Evolutionary conservation across 2,113 vertebrate genomes (phyloP), one percentile per base, ranked within the genome.

Genomic region (Dipodomys spectabilis): DNA sequence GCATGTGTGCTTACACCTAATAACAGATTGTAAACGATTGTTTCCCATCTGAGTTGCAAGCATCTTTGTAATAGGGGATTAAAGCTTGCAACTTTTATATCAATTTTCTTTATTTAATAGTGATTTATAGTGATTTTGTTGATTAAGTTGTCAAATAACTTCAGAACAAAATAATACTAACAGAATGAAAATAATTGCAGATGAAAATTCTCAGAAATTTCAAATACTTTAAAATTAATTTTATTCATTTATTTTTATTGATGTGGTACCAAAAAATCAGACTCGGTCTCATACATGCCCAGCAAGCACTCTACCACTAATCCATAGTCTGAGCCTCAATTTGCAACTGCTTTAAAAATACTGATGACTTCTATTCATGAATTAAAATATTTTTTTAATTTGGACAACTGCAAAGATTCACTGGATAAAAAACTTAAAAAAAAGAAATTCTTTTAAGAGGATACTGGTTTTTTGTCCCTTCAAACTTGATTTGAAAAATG

Each of bases 261-360:
- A 53, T 2, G 10, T 53, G 49, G 49, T 53, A 53, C 8, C 49
- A 53, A 53, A 13, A 13, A 53, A 12, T 53, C 49, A 53, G 12
- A 53, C 49, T 13, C 49, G 10, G 49, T 9, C 12, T 12, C 12
- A 53, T 53, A 13, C 49, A 53, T 53, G 49, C 49, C 12, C 8
- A 13, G 49, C 8, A 53, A 53, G 49, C 49, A 53, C 8, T 11
- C 49, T 53, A 53, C 49, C 49, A 53, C 49, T 53, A 53, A 53
- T 9, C 12, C 49, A 53, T 13, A 53, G 12, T 53, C 49, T 13
- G 8, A 53, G 49, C 49, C 49, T 13, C 9, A 53, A 13, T 53
- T 53, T 39, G 8, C 22, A 80, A 49, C 32, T 91, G 7, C 23
- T 95, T 94, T 74, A 25, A 87, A 87, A 92, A 28, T 74, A 30